Base-by-base conservation (phyloP, 2,888 invertebrate species). In the Endotricha flammealis region DNA sequence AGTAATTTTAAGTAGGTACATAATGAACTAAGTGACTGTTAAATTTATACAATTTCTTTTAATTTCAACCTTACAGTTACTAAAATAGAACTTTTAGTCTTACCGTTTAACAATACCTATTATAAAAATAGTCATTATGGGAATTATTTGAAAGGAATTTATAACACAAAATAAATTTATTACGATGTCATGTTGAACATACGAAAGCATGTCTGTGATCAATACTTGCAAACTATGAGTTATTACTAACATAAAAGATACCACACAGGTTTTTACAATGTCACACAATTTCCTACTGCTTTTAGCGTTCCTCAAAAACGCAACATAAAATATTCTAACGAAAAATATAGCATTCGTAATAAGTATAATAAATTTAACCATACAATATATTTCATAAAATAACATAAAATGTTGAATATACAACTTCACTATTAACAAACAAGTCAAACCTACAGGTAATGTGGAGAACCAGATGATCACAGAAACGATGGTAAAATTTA, bases 181-280 rank as follows among this genome's bases (percentile, higher is more conserved):
- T 29, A 22, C 14, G 13, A 11, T 27, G 11, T 7, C 12, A 27
- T 12, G 22, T 39, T 39, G 35, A 8, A 12, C 14, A 25, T 11
- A 25, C 24, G 1, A 16, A 11, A n/a, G 11, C 1, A 70, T 32
- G 46, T 79, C 78, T 0, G 61, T 67, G 1, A 64, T 6, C 1
- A 79, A 50, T 1, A 77, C 65, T 44, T 78, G 79, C 4, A 77
- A 38, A 45, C 74, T 70, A 0, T 69, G 60, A 6, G 76, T 62
- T 17, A 60, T 59, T 2, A 77, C 53, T 10, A 80, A 44, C 4
- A 71, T 48, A 14, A 72, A 72, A 0, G 65, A 61, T 0, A 76
- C 52, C 0, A 66, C 17, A 0, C 57, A 48, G 2, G 58, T 54
- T 44, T 65, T 69, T 1, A 63, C 33, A 5, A 49, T 42, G 32